These are phyloP conservation scores for Drosophila pseudoobscura DNA, from an alignment of 1,140 invertebrate species.

Conservation along the genomic window DNA sequence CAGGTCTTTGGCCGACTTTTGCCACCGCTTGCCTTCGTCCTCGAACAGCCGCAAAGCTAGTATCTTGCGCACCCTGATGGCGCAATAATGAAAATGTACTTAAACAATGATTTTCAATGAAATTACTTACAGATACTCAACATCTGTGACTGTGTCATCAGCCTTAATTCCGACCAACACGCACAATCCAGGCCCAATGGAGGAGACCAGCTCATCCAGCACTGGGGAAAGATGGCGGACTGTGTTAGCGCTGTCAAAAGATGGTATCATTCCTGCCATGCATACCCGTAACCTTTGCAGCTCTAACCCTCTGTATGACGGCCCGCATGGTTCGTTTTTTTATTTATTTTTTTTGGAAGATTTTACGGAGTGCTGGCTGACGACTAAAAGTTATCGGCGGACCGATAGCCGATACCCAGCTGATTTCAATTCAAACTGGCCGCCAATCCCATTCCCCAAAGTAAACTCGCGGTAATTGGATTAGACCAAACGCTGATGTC, in stretches of 20 bases:
- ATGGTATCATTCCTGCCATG: background rate
- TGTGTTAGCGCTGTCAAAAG: background rate
- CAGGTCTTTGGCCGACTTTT: slow-evolving; percentile 90
- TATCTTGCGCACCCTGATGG: slow-evolving; percentile 90
- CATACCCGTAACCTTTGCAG: slow-evolving; percentile 89
- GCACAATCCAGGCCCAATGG: slow-evolving; percentile 93
- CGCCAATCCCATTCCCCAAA: slow-evolving; percentile 19
- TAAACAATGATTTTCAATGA: background rate
- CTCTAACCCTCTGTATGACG: slow-evolving; percentile 89
- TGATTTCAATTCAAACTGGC: slow-evolving; percentile 23
- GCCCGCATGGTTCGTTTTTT: slow-evolving; percentile 77
- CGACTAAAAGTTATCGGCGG: too few relatives aligned
- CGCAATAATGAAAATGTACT: slow-evolving; percentile 1
- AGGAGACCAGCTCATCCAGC: slow-evolving; percentile 90
- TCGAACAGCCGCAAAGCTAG: slow-evolving; percentile 93
- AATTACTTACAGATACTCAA: slow-evolving; percentile 92
- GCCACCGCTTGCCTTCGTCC: slow-evolving; percentile 90
- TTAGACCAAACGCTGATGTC: slow-evolving; percentile 41
- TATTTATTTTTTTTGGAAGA: background rate
- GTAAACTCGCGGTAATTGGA: slow-evolving; percentile 47
- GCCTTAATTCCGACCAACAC: slow-evolving; percentile 93
- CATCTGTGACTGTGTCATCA: slow-evolving; percentile 90
- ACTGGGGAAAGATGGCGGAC: slow-evolving; percentile 85
- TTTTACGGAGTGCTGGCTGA: too few relatives aligned
- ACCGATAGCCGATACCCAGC: background rate